A percentile compares a stretch with the other conserved stretches of the same genome.
These are phyloP conservation scores for Stratiolaelaps scimitus DNA, from an alignment of 1,140 invertebrate genomes.

Conservation along the genomic window DNA sequence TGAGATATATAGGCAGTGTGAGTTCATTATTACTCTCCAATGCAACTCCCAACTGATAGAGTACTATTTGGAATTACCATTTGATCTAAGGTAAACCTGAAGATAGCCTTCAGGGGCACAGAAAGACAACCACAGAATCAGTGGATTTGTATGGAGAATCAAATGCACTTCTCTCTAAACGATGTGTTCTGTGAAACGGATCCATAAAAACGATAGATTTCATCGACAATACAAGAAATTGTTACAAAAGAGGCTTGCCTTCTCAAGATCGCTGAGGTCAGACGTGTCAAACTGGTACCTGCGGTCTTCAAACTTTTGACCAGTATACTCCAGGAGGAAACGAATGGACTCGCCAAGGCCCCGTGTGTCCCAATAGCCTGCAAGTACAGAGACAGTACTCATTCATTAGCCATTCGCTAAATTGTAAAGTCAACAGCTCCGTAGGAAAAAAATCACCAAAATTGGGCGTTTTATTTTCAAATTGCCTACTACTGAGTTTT, in stretches of 20 bases:
- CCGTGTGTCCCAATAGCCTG: slow-evolving; percentile 32
- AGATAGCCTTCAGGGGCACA: too few species aligned
- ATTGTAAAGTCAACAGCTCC: too few species aligned
- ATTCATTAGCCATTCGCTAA: too few species aligned
- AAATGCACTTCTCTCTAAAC: neutral
- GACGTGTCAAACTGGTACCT: slow-evolving; percentile 1
- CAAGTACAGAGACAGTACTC: neutral
- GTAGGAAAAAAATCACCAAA: too few species aligned
- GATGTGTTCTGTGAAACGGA: neutral
- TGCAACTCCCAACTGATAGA: too few species aligned
- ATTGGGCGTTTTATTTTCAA: too few species aligned
- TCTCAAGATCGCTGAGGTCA: neutral
- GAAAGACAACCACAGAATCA: too few species aligned
- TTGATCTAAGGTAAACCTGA: too few species aligned
- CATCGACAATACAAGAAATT: neutral
- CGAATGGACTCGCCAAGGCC: slow-evolving; percentile 34
- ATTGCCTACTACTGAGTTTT: too few species aligned
- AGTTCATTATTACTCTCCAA: too few species aligned
- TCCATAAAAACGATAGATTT: neutral
- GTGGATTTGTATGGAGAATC: neutral
- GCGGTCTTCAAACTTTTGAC: slow-evolving; percentile 33
- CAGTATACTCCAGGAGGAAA: slow-evolving; percentile 31
- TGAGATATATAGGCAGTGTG: too few species aligned
- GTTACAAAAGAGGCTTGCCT: neutral
- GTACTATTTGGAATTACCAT: too few species aligned